Evolutionary conservation across 2,888 invertebrate genomes (phyloP).

Genomic region (Netelia melanura): DNA sequence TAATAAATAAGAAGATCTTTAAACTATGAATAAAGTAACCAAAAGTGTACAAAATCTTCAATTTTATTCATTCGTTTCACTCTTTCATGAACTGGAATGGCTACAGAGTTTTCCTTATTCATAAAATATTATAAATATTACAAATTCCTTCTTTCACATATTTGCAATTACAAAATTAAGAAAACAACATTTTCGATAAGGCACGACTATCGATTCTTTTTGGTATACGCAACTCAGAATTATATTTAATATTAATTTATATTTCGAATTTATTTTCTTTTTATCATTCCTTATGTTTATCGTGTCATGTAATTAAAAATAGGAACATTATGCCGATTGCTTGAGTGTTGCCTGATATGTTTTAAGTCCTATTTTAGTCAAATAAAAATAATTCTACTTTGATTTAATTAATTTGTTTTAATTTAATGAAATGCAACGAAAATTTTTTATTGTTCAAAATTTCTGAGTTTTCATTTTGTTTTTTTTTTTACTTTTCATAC

Average conservation of each 20-base stretch:
- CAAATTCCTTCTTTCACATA: background rate
- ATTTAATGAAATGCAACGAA: too few species aligned
- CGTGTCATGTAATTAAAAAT: background rate
- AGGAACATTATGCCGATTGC: background rate
- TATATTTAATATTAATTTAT: too few species aligned
- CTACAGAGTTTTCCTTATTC: background rate
- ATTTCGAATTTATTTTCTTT: too few species aligned
- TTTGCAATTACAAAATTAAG: background rate
- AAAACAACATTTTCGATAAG: constrained; percentile 11
- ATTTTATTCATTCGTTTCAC: background rate
- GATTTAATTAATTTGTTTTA: too few species aligned
- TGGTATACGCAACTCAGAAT: background rate
- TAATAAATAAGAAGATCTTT: too few species aligned
- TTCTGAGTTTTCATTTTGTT: background rate
- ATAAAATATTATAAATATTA: background rate
- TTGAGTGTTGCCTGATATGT: constrained; percentile 8
- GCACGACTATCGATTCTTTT: constrained; percentile 19
- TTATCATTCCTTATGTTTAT: too few species aligned
- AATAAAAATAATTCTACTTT: background rate
- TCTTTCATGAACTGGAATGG: background rate
- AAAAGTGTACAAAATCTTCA: background rate
- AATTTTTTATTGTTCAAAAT: too few species aligned
- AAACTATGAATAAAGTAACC: too few species aligned
- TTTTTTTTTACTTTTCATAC: background rate
- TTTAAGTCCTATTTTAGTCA: background rate